These are phyloP conservation scores for Erpetoichthys calabaricus DNA, from an alignment of 2,797 vertebrate genomes.

Conservation along the genomic window DNA sequence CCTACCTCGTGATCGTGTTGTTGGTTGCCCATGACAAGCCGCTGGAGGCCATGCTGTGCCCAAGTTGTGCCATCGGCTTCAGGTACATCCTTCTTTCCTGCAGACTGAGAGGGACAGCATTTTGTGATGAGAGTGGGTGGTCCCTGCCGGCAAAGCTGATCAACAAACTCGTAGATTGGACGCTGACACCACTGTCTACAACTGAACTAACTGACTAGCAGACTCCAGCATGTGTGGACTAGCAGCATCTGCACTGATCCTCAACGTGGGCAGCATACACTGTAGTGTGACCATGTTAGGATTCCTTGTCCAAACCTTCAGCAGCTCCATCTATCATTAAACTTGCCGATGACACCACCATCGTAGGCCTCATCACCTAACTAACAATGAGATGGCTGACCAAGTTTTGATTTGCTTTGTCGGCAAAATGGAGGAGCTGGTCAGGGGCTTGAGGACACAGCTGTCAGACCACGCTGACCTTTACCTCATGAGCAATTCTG, in stretches of 20 bases:
- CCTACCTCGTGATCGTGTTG: conserved; percentile 65
- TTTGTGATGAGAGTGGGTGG: neutral
- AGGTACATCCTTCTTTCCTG: conserved; percentile 24
- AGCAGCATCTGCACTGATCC: too few relatives aligned
- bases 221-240: conserved; percentile 17
- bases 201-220: neutral
- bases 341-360: too few relatives aligned
- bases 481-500: neutral
- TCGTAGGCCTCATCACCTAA: too few relatives aligned
- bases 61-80: conserved; percentile 39
- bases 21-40: conserved; percentile 51
- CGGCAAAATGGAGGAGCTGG: too few relatives aligned
- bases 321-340: too few relatives aligned
- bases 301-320: too few relatives aligned
- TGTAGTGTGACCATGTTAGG: too few relatives aligned
- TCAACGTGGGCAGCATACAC: too few relatives aligned
- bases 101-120: conserved; percentile 24
- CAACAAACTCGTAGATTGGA: neutral
- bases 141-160: neutral
- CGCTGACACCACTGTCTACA: too few relatives aligned
- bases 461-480: neutral
- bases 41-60: conserved; percentile 64
- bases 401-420: too few relatives aligned
- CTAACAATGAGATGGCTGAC: too few relatives aligned
- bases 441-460: too few relatives aligned